Evolutionary conservation across 2,113 vertebrate species (phyloP), one percentile per base, ranked within the genome.

Genomic region (Cinclus cinclus): DNA sequence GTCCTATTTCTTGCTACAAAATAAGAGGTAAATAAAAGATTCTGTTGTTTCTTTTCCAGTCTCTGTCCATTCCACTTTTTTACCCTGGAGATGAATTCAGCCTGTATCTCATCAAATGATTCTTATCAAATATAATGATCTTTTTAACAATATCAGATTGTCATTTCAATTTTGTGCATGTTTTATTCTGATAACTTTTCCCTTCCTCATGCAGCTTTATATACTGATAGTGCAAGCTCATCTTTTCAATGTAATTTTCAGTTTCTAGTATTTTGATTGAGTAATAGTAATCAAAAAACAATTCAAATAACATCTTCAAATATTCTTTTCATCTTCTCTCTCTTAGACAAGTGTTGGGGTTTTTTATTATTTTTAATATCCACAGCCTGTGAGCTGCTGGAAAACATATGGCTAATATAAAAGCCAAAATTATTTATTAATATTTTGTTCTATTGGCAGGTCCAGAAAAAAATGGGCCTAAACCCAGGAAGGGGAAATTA

Each of bases 91-190:
- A 42, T 90, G 67, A 94, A 58, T 94, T 74, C 74, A 42, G 71
- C 35, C 63, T 80, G 22, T 62, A 69, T 73, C 31, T 94, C 55
- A 83, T 93, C 85, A 96, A 90, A 94, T 80, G 63, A 80, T 83
- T 82, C 46, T 52, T 92, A 93, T 86, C 18, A 88, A 92, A 59
- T 63, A 74, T 86, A 88, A 92, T 49, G 73, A 92, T 80, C 68
- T 92, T 90, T 92, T 86, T 46, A 93, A 90, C 50, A 86, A 21
- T 69, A 80, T 73, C 79, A 68, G 60, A 88, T 86, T 80, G 46
- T 65, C 46, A 73, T 81, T 96, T 93, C 78, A 88, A 83, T 93
- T 90, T 88, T 74, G 37, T 69, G 12, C 31, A 33, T 64, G 42
- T 59, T 90, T 67, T 84, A 62, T 90, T 85, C 53, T 85, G 76